A percentile compares a stretch with the other conserved stretches of the same genome.
These are phyloP conservation scores for Eulemur macaco DNA, from an alignment of 2,113 vertebrate genomes.

Conservation along the genomic window DNA sequence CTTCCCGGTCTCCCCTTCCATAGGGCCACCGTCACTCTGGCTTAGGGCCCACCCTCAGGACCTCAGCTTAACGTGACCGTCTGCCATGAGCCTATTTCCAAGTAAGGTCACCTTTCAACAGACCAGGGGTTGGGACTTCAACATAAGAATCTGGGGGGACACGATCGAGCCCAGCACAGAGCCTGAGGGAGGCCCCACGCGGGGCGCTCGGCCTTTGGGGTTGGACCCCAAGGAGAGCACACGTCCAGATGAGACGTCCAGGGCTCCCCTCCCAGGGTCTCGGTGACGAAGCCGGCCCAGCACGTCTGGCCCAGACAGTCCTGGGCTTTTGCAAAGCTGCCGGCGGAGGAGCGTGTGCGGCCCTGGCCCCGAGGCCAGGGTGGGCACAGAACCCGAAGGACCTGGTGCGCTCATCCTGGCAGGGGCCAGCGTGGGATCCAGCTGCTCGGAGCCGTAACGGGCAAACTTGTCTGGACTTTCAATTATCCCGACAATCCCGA, in stretches of 20 bases:
- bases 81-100: neutral
- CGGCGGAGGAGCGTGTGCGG: rapidly evolving
- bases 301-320: rapidly evolving
- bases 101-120: neutral
- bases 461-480: constrained; percentile 84
- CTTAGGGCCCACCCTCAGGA: rapidly evolving
- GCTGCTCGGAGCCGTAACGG: constrained; percentile 43
- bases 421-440: constrained; percentile 13
- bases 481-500: constrained; percentile 79
- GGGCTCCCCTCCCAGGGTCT: no score
- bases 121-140: no score
- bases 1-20: rapidly evolving
- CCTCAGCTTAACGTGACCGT: neutral
- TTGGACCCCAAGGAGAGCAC: rapidly evolving
- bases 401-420: neutral
- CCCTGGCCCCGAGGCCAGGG: rapidly evolving
- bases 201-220: rapidly evolving
- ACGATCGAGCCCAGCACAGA: rapidly evolving
- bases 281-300: rapidly evolving
- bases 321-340: rapidly evolving
- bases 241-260: rapidly evolving
- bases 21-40: rapidly evolving
- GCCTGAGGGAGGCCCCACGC: rapidly evolving
- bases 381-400: rapidly evolving
- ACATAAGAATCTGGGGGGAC: neutral